Percentiles rank a stretch among this genome's conserved stretches.
These are phyloP conservation scores for Gerris lacustris DNA, from an alignment of 2,888 invertebrate species.

Conservation along the genomic window DNA sequence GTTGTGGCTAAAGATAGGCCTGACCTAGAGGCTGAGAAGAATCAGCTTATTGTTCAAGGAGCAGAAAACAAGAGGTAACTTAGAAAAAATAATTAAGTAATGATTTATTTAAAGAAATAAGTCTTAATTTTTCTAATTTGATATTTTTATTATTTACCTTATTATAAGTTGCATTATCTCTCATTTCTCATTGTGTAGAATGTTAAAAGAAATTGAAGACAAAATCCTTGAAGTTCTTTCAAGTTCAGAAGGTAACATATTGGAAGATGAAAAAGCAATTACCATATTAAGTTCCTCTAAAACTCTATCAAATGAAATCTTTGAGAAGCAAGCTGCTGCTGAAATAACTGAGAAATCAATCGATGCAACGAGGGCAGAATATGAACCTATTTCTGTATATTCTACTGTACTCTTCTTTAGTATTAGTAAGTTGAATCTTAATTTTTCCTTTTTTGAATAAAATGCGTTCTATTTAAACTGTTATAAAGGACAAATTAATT, in stretches of 20 bases:
- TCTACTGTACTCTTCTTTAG: slow-evolving; percentile 85
- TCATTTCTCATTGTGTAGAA: slow-evolving; percentile 37
- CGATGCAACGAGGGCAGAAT: slow-evolving; percentile 68
- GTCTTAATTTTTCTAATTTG: too few relatives aligned
- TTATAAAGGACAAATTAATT: background rate
- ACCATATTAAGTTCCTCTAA: slow-evolving; percentile 82
- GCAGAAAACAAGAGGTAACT: slow-evolving; percentile 59
- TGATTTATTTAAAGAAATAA: background rate
- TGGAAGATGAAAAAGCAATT: slow-evolving; percentile 88
- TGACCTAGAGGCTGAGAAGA: slow-evolving; percentile 81
- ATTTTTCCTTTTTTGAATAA: slow-evolving; percentile 5
- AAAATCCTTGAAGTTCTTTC: slow-evolving; percentile 72
- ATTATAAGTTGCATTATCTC: too few relatives aligned
- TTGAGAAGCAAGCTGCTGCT: slow-evolving; percentile 77
- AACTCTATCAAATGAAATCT: slow-evolving; percentile 77
- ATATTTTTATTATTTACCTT: too few relatives aligned
- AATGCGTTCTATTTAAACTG: background rate
- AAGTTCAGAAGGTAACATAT: slow-evolving; percentile 59
- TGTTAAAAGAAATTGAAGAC: slow-evolving; percentile 77
- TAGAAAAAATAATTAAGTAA: background rate
- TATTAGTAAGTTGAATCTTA: slow-evolving; percentile 46
- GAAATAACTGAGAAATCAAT: slow-evolving; percentile 83
- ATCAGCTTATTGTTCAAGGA: slow-evolving; percentile 72
- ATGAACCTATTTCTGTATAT: slow-evolving; percentile 80
- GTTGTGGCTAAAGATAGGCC: slow-evolving; percentile 86